Conservation (phyloP, 2,797 vertebrate species). For the Perodicticus potto region DNA sequence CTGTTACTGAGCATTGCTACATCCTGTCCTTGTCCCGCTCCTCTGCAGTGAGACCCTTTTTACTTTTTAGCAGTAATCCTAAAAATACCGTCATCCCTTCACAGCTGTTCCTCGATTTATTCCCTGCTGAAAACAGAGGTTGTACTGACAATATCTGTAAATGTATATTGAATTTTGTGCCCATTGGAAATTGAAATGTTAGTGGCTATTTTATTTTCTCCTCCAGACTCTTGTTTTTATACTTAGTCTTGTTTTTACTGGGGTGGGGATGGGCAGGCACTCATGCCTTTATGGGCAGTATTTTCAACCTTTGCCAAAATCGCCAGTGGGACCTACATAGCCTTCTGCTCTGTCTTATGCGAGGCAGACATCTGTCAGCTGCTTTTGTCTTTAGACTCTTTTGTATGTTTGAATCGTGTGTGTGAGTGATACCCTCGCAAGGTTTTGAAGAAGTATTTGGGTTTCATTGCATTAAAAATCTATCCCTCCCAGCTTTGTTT, state of each 20-base stretch:
- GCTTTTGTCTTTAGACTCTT: not conserved
- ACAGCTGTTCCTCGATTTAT: slow-evolving; percentile 57
- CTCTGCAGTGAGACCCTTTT: not conserved
- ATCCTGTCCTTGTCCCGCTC: slow-evolving; percentile 10
- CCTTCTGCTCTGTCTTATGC: not conserved
- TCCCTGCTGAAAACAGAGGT: slow-evolving; percentile 60
- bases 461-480: slow-evolving; percentile 26
- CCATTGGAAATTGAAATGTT: not conserved
- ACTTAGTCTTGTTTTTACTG: slow-evolving; percentile 1
- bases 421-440: not conserved
- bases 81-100: slow-evolving; percentile 52
- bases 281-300: not conserved
- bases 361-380: not conserved
- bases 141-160: slow-evolving; percentile 39
- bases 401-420: not conserved
- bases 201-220: not conserved
- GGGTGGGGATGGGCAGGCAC: not conserved
- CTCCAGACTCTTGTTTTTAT: slow-evolving; percentile 6
- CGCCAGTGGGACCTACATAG: not conserved
- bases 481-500: not conserved
- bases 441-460: not conserved
- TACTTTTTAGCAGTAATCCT: slow-evolving; percentile 26
- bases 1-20: not conserved
- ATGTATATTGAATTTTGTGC: slow-evolving; percentile 68
- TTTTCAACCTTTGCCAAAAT: slow-evolving; percentile 50